A percentile compares a stretch with the other conserved stretches of the same genome.
phyloP scores from a whole-genome alignment of 2,113 vertebrate genomes.

The Perca fluviatilis region DNA sequence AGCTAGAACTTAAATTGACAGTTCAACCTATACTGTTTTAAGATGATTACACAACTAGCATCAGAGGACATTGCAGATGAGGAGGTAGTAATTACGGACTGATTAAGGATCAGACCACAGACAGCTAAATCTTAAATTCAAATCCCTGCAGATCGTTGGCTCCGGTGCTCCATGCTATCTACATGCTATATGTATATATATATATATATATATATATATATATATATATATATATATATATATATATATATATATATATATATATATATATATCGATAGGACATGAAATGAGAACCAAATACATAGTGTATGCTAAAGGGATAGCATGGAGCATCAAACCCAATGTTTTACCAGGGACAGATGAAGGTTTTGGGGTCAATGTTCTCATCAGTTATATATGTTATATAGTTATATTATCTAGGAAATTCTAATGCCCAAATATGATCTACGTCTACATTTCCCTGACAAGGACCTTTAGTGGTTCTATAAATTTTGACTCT shows the following conservation, averaged over 20 bases:
- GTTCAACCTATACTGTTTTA: neutral
- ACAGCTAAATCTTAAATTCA: neutral
- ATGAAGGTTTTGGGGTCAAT: neutral
- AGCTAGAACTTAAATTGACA: neutral
- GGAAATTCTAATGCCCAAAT: neutral
- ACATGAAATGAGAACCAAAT: neutral
- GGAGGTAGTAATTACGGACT: neutral
- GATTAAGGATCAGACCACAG: slow-evolving; percentile 2
- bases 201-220: too few species aligned
- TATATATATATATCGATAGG: too few species aligned
- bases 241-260: too few species aligned
- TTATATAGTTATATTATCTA: neutral
- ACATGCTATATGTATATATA: neutral
- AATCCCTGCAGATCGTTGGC: neutral
- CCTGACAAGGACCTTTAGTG: neutral
- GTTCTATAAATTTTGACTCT: too few species aligned
- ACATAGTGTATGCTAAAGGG: neutral
- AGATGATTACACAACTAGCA: neutral
- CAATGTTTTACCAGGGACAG: neutral
- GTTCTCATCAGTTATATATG: neutral
- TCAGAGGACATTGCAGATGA: slow-evolving; percentile 1
- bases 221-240: too few species aligned
- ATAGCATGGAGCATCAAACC: neutral
- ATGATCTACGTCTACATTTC: neutral
- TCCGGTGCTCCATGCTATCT: neutral